These are phyloP conservation scores for Pseudolaguvia tuberculata DNA, from an alignment of 2,113 vertebrate genomes.

Conservation along the genomic window DNA sequence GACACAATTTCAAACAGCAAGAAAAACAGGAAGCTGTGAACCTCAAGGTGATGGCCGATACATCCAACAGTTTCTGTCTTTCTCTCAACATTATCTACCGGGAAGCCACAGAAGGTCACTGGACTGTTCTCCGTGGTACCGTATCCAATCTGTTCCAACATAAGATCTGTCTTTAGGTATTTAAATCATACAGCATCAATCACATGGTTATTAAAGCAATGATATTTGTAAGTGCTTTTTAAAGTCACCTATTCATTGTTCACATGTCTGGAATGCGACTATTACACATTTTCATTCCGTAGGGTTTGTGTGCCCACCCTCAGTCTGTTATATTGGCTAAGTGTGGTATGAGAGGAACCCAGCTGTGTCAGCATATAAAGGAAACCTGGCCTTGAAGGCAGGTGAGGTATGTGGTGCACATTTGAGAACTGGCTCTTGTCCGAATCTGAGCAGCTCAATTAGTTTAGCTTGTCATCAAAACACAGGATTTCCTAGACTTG, in stretches of 20 bases:
- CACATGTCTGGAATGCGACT: background rate
- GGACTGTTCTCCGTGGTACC: constrained; percentile 96
- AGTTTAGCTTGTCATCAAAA: background rate
- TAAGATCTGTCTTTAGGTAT: no score
- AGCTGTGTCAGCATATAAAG: constrained; percentile 27
- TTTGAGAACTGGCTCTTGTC: constrained; percentile 47
- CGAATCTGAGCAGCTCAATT: background rate
- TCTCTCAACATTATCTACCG: constrained; percentile 66
- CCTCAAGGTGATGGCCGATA: constrained; percentile 82
- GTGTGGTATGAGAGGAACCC: constrained; percentile 4
- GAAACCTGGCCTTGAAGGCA: constrained; percentile 24
- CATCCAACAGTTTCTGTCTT: constrained; percentile 76
- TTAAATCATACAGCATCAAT: background rate
- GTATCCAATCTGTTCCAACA: constrained; percentile 75
- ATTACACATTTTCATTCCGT: background rate
- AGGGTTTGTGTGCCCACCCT: background rate
- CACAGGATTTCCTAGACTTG: background rate
- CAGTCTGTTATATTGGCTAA: background rate
- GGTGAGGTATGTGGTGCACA: constrained; percentile 52
- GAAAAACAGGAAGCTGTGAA: constrained; percentile 51
- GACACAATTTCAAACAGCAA: background rate
- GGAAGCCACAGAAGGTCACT: constrained; percentile 77
- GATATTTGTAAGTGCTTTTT: background rate
- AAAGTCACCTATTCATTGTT: background rate
- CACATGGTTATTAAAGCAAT: background rate